Base-by-base conservation (phyloP, 2,797 vertebrate genomes). In the Lepus townsendii region DNA sequence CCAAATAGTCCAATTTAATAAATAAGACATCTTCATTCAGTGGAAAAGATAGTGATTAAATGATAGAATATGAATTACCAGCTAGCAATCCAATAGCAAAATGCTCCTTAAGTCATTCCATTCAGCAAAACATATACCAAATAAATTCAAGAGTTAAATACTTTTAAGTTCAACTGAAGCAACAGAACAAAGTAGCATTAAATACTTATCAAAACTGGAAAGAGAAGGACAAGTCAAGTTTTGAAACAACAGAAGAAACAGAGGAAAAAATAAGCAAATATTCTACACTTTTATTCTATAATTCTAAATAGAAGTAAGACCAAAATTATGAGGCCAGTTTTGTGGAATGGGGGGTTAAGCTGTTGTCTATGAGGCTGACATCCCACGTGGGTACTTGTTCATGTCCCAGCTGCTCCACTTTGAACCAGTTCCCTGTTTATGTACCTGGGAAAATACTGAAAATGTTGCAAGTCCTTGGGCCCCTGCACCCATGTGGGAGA, bases 61-160 rank as follows among this genome's bases (percentile, higher is more conserved):
- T 83, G 66, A 91, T 60, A 90, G 11, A 90, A 68, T 2, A 68
- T 12, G 24, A 93, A 79, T 71, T 42, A 79, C 72, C 12, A 88
- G 20, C 57, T 65, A 88, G 26, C 26, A 78, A 87, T 52, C 71
- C 30, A 83, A 89, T 54, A 76, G 66, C 3, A 65, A 72, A 93
- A 73, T 8, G 7, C 62, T 47, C 77, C 50, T 88, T 24, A 35
- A 12, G 69, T 72, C 17, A 84, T 26, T 79, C 2, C 60, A 80
- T 62, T 69, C n/a, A 88, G n/a, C 57, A 88, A 94, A 94, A 75
- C 12, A 69, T 84, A 88, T 12, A 54, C 17, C 42, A 88, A 82
- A 69, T 16, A 52, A 13, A 88, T 52, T 87, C 78, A 84, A 66
- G 30, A 83, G 19, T 24, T 66, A 60, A 76, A 50, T 77, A 78